phyloP scores from a whole-genome alignment of 2,888 invertebrate species.

The Prenolepis imparis region DNA sequence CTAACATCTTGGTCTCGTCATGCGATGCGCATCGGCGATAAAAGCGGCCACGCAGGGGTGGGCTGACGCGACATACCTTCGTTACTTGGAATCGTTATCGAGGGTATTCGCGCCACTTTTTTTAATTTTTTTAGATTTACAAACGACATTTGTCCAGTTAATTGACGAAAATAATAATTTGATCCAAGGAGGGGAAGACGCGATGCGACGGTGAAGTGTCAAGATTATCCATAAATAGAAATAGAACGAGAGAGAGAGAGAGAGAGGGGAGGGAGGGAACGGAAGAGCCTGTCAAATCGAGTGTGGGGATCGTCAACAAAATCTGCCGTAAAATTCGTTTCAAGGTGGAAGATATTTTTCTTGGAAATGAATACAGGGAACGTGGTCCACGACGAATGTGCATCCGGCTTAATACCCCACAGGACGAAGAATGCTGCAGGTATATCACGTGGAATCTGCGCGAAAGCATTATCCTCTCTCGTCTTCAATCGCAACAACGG shows the following conservation, averaged over 20 bases:
- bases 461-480: conserved; percentile 74
- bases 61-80: conserved; percentile 22
- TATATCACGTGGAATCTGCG: conserved; percentile 79
- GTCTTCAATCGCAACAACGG: conserved; percentile 62
- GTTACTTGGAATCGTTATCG: conserved; percentile 2
- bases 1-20: conserved; percentile 50
- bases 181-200: neutral
- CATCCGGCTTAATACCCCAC: conserved; percentile 76
- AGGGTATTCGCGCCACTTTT: no score
- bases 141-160: conserved; percentile 33
- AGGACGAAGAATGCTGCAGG: conserved; percentile 77
- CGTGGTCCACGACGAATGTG: conserved; percentile 78
- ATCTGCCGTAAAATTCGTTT: conserved; percentile 76
- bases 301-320: conserved; percentile 60
- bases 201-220: conserved; percentile 10
- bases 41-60: conserved; percentile 47
- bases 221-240: conserved; percentile 12
- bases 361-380: conserved; percentile 73
- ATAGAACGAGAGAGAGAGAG: neutral
- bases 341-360: conserved; percentile 77
- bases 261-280: no score
- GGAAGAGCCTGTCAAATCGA: neutral
- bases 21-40: conserved; percentile 52
- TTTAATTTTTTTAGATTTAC: no score
- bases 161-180: conserved; percentile 32